These are phyloP conservation scores for Paedocypris micromegethes DNA, from an alignment of 2,797 vertebrate genomes.

Conservation along the genomic window DNA sequence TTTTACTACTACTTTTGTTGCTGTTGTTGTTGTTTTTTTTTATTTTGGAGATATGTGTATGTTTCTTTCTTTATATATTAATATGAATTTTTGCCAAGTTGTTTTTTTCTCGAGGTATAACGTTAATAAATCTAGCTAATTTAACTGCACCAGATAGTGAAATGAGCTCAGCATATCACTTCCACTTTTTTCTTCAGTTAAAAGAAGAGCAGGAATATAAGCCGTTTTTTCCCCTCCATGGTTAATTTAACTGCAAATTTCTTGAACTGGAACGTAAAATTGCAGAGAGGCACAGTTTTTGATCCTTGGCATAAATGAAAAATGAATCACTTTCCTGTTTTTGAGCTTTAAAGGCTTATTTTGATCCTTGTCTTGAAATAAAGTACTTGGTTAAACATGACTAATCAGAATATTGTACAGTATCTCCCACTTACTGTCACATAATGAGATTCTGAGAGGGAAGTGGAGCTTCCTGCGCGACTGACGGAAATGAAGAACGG, in stretches of 20 bases:
- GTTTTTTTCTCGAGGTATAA: background rate
- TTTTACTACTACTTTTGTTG: too few species aligned
- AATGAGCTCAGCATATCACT: constrained; percentile 17
- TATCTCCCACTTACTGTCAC: constrained; percentile 71
- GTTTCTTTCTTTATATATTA: too few species aligned
- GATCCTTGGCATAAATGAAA: constrained; percentile 60
- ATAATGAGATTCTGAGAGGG: constrained; percentile 59
- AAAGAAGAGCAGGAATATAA: constrained; percentile 45
- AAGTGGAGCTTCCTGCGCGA: constrained; percentile 60
- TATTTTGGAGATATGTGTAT: too few species aligned
- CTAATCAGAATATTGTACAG: constrained; percentile 66
- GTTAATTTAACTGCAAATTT: constrained; percentile 61
- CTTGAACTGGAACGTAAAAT: constrained; percentile 47
- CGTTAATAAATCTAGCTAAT: constrained; percentile 37
- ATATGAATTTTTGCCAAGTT: too few species aligned
- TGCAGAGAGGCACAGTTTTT: constrained; percentile 31
- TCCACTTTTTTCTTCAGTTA: constrained; percentile 38
- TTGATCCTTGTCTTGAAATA: constrained; percentile 63
- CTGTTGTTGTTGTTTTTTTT: too few species aligned
- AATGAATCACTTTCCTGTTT: constrained; percentile 71
- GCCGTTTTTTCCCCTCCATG: constrained; percentile 50
- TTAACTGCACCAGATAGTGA: constrained; percentile 28
- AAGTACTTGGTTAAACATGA: constrained; percentile 66
- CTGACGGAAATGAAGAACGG: background rate
- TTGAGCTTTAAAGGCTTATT: constrained; percentile 68